Conservation (phyloP, 2,888 invertebrate species). For the Athrips mouffetella region DNA sequence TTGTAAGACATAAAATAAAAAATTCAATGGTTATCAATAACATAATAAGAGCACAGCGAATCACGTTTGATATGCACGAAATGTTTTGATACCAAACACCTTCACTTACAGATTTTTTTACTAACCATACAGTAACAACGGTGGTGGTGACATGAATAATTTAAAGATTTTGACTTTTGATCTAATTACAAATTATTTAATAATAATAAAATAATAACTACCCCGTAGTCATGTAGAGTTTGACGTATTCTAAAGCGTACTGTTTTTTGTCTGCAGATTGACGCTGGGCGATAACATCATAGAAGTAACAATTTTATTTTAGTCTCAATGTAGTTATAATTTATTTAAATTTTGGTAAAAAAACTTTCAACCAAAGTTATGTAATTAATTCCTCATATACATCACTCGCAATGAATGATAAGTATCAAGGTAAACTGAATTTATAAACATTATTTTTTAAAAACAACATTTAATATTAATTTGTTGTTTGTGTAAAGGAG, state of each 20-base stretch:
- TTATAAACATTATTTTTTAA: too few species aligned
- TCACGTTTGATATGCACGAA: constrained; percentile 16
- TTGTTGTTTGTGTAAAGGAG: too few species aligned
- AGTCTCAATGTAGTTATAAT: not conserved
- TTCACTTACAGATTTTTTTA: constrained; percentile 8
- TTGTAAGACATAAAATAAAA: constrained; percentile 3
- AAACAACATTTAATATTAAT: too few species aligned
- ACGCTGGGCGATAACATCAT: constrained; percentile 37
- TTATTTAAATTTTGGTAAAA: not conserved
- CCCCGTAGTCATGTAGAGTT: too few species aligned
- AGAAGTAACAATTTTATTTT: not conserved
- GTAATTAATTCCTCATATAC: constrained; percentile 24
- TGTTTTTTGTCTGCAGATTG: constrained; percentile 37
- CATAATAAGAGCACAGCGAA: constrained; percentile 18
- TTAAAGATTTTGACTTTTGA: too few species aligned
- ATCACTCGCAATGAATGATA: not conserved
- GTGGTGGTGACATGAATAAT: not conserved
- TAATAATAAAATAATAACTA: too few species aligned
- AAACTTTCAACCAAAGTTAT: constrained; percentile 56
- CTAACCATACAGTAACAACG: not conserved
- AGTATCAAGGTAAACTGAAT: constrained; percentile 17
- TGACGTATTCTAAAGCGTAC: too few species aligned
- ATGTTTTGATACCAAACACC: constrained; percentile 1
- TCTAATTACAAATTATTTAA: too few species aligned
- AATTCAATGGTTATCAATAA: constrained; percentile 5